Conservation (phyloP, 2,888 invertebrate species). For the Nephrocerus scutellatus region DNA sequence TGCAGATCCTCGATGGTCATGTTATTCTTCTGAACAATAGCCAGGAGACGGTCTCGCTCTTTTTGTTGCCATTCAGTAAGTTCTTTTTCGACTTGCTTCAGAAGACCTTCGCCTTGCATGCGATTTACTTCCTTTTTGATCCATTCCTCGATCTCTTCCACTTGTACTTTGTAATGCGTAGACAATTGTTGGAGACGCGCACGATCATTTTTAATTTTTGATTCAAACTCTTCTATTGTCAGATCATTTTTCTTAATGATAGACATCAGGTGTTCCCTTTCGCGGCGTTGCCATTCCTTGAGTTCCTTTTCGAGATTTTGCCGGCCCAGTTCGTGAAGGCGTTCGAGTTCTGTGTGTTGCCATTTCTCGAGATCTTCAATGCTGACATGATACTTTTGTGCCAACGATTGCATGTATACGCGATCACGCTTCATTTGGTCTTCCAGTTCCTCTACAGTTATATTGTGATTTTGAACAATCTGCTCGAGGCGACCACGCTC, state of each 20-base stretch:
- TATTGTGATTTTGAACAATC: conserved; percentile 37
- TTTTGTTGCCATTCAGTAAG: conserved; percentile 38
- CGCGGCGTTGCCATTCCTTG: conserved; percentile 40
- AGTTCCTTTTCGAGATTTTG: conserved; percentile 28
- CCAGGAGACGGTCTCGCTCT: conserved; percentile 38
- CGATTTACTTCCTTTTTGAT: conserved; percentile 37
- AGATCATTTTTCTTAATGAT: conserved; percentile 38
- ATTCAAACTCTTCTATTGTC: conserved; percentile 43
- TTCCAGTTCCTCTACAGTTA: conserved; percentile 37
- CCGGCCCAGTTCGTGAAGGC: conserved; percentile 35
- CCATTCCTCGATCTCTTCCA: conserved; percentile 43
- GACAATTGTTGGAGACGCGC: conserved; percentile 36
- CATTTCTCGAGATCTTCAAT: conserved; percentile 43
- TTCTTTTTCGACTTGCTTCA: conserved; percentile 40
- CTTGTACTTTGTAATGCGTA: conserved; percentile 36
- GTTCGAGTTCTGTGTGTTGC: conserved; percentile 40
- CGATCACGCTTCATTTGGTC: conserved; percentile 37
- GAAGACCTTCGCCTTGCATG: conserved; percentile 37
- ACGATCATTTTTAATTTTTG: conserved; percentile 38
- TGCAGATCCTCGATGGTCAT: conserved; percentile 41
- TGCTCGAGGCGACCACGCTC: conserved; percentile 39
- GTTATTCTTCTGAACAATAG: conserved; percentile 35
- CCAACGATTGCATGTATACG: conserved; percentile 34
- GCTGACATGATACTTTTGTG: conserved; percentile 39
- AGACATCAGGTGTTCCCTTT: conserved; percentile 33